phyloP scores from a whole-genome alignment of 1,140 invertebrate genomes.

The Cydia pomonella region DNA sequence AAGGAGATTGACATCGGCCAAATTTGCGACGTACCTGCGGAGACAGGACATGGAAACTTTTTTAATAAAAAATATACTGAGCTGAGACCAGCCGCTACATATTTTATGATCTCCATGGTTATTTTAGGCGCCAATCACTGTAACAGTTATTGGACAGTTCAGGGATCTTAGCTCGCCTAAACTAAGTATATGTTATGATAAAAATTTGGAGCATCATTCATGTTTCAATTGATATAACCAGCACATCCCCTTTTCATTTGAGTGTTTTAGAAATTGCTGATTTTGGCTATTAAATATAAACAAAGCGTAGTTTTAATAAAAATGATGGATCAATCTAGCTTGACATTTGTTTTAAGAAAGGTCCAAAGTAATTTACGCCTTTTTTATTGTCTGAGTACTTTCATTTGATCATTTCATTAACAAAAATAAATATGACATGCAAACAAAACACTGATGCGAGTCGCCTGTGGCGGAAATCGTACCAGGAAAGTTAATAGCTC shows the following conservation, averaged over 20 bases:
- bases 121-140: conserved; percentile 12
- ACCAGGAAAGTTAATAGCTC: neutral
- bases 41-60: conserved; percentile 35
- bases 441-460: neutral
- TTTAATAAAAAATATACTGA: conserved; percentile 36
- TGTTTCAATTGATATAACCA: too few relatives aligned
- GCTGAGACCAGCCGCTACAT: conserved; percentile 22
- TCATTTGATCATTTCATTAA: too few relatives aligned
- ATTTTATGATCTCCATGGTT: conserved; percentile 14
- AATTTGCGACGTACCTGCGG: conserved; percentile 32
- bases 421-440: neutral
- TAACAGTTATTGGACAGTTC: conserved; percentile 27
- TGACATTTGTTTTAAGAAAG: too few relatives aligned
- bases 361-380: too few relatives aligned
- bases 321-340: too few relatives aligned
- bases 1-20: conserved; percentile 24
- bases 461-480: neutral
- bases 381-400: too few relatives aligned
- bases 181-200: neutral
- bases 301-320: too few relatives aligned
- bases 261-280: too few relatives aligned
- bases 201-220: too few relatives aligned
- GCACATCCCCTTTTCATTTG: too few relatives aligned
- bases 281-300: too few relatives aligned
- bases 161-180: neutral